phyloP scores from a whole-genome alignment of 2,888 invertebrate genomes.

The Trichopoda pennipes region DNA sequence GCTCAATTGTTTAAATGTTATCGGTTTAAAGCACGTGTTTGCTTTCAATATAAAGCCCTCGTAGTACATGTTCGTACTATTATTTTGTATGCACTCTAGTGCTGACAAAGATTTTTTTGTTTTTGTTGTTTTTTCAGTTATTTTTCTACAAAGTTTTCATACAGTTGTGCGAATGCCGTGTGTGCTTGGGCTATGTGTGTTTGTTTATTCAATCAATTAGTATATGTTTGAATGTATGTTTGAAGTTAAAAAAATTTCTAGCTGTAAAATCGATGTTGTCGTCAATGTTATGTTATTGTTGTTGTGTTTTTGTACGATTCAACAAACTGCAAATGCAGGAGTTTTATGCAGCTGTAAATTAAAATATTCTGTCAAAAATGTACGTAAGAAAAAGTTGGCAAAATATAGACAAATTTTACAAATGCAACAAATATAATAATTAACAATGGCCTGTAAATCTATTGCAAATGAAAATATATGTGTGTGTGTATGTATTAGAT shows the following conservation, averaged over 20 bases:
- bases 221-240: background rate
- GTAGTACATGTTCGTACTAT: slow-evolving; percentile 33
- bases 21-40: slow-evolving; percentile 68
- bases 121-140: slow-evolving; percentile 4
- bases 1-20: slow-evolving; percentile 56
- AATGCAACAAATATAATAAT: slow-evolving; percentile 22
- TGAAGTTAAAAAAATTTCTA: slow-evolving; percentile 27
- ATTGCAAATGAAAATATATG: slow-evolving; percentile 25
- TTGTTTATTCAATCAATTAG: no score
- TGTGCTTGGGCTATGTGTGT: no score
- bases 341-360: slow-evolving; percentile 68
- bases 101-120: background rate
- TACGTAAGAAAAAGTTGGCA: slow-evolving; percentile 50
- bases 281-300: slow-evolving; percentile 20
- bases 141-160: slow-evolving; percentile 6
- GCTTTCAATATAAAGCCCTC: slow-evolving; percentile 63
- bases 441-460: slow-evolving; percentile 23
- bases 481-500: slow-evolving; percentile 8
- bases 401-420: slow-evolving; percentile 56
- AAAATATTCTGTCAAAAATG: slow-evolving; percentile 62
- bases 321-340: slow-evolving; percentile 56
- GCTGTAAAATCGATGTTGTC: slow-evolving; percentile 35
- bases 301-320: slow-evolving; percentile 12
- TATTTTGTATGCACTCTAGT: background rate
- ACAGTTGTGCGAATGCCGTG: background rate